Percentiles rank a stretch among this genome's conserved stretches.
Evolutionary conservation across 2,888 invertebrate species (phyloP).

Genomic region (Petrophora chlorosata): DNA sequence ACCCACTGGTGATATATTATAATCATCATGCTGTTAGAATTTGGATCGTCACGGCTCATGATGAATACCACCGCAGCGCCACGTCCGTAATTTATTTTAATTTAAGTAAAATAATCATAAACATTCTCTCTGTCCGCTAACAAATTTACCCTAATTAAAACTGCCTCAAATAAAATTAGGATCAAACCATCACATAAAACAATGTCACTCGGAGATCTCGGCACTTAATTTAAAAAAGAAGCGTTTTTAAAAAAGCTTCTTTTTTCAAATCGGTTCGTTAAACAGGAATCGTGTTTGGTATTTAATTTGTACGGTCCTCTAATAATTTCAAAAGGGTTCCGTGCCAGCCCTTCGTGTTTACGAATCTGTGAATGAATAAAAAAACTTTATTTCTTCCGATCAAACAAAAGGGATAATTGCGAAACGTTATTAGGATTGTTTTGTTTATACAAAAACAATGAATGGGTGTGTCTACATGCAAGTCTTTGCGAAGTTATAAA

Average conservation of each 20-base stretch:
- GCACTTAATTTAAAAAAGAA: slow-evolving; percentile 13
- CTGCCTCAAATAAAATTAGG: slow-evolving; percentile 4
- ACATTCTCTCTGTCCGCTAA: neutral
- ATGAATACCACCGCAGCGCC: too few relatives aligned
- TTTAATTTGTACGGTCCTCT: slow-evolving; percentile 39
- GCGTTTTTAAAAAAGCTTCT: too few relatives aligned
- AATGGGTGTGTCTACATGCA: neutral
- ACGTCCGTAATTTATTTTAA: too few relatives aligned
- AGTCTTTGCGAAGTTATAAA: neutral
- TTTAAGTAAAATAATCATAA: neutral
- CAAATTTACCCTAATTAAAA: neutral
- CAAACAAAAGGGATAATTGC: slow-evolving; percentile 49
- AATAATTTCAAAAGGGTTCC: slow-evolving; percentile 38
- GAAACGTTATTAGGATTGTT: slow-evolving; percentile 35
- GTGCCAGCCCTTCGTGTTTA: slow-evolving; percentile 44
- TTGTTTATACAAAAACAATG: slow-evolving; percentile 7
- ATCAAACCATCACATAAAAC: slow-evolving; percentile 10
- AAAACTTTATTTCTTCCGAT: slow-evolving; percentile 46
- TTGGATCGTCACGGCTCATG: too few relatives aligned
- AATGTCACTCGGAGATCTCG: slow-evolving; percentile 10
- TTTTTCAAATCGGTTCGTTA: slow-evolving; percentile 41
- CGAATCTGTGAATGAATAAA: slow-evolving; percentile 34
- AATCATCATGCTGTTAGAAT: neutral
- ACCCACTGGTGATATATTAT: too few relatives aligned
- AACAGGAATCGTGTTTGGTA: slow-evolving; percentile 38